These are phyloP conservation scores for Scomber colias DNA, from an alignment of 2,113 vertebrate genomes.

Conservation along the genomic window DNA sequence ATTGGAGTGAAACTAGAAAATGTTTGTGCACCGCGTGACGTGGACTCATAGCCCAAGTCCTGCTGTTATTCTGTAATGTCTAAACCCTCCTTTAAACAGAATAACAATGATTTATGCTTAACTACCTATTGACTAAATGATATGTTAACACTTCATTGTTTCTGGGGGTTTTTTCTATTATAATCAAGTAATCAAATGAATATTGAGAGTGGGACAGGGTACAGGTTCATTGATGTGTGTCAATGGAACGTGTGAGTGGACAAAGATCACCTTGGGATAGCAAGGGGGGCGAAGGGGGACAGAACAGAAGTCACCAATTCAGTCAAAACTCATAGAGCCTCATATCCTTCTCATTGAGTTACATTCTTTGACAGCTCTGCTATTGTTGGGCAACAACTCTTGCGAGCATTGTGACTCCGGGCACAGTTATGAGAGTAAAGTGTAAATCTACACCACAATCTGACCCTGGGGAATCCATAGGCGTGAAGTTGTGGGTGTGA, in stretches of 20 bases:
- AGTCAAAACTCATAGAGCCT: conserved; percentile 38
- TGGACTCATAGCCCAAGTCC: not conserved
- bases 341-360: conserved; percentile 40
- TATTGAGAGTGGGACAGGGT: not conserved
- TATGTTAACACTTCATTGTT: not conserved
- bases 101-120: not conserved
- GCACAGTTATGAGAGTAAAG: conserved; percentile 25
- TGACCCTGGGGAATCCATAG: conserved; percentile 19
- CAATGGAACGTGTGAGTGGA: conserved; percentile 29
- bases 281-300: not conserved
- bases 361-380: conserved; percentile 46
- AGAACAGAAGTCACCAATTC: conserved; percentile 32
- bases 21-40: not conserved
- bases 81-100: conserved; percentile 2
- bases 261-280: conserved; percentile 30
- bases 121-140: not conserved
- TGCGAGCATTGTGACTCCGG: not conserved
- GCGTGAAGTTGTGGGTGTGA: conserved; percentile 40
- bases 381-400: conserved; percentile 30
- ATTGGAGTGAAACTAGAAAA: not conserved
- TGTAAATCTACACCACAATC: conserved; percentile 49
- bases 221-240: conserved; percentile 15
- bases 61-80: not conserved
- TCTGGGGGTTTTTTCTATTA: not conserved
- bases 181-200: not conserved